Base-by-base conservation (phyloP, 2,113 vertebrate species). In the Hippocampus comes region DNA sequence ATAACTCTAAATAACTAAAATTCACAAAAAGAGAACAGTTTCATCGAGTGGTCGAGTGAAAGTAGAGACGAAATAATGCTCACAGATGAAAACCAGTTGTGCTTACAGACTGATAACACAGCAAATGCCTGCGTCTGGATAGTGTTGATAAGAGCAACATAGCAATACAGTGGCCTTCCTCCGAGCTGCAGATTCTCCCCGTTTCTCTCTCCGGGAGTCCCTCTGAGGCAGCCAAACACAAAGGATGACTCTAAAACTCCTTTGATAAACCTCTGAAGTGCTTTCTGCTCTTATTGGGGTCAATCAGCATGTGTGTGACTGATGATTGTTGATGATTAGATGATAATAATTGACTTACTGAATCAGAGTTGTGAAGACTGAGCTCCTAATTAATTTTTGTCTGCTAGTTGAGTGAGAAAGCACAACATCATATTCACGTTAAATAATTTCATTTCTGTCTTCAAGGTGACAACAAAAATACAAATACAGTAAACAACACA, bases 91-190 rank as follows among this genome's bases (percentile, higher is more conserved):
- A 79, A 69, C 67, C 72, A 55, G 51, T 61, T 70, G 46, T 80
- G 76, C 70, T 71, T 12, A 7, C 66, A 64, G 78, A 75, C 68
- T 80, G 86, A 89, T 86, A 86, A 78, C 72, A 68, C 23, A 73
- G 59, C 42, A 85, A 78, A 81, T 78, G 84, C 82, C 77, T 80
- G 67, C 10, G 38, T 81, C 76, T 89, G 86, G 85, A 76, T 69
- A 67, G 18, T 11, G 18, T 76, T 86, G 90, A 91, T 89, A 89
- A 88, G 80, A 78, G 57, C 63, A 23, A 75, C 80, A 77, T 85
- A 85, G 69, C 83, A 81, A 89, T 91, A 91, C 86, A 89, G 82
- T 88, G 81, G 76, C 66, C 83, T 85, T 83, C 89, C 84, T 87
- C 74, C 71, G 68, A 41, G 75, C 66, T 61, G 74, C 67, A 72